A percentile compares a stretch with the other conserved stretches of the same genome.
phyloP scores from a whole-genome alignment of 1,140 invertebrate genomes.

The Archivesica marissinica region DNA sequence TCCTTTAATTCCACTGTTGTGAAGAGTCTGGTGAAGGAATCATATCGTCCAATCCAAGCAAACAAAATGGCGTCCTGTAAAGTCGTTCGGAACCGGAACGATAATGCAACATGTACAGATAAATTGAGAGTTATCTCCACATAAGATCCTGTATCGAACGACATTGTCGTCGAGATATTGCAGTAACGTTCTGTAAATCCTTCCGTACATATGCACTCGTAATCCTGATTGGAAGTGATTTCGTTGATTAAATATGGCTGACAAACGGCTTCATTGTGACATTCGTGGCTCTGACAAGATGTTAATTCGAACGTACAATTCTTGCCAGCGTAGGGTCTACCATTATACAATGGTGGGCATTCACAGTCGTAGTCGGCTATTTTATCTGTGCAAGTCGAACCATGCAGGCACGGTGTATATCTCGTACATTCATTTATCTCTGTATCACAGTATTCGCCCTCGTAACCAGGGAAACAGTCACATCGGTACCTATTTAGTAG shows the following conservation, averaged over 20 bases:
- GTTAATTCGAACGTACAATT: constrained; percentile 91
- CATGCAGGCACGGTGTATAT: constrained; percentile 90
- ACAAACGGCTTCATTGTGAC: constrained; percentile 75
- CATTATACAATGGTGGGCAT: constrained; percentile 79
- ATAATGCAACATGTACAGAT: constrained; percentile 82
- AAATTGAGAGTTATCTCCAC: constrained; percentile 12
- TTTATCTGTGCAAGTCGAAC: constrained; percentile 84
- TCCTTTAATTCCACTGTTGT: constrained; percentile 60
- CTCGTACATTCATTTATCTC: constrained; percentile 72
- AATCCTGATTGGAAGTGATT: constrained; percentile 85
- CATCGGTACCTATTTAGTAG: constrained; percentile 74
- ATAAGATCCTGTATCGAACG: constrained; percentile 87
- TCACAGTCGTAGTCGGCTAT: constrained; percentile 75
- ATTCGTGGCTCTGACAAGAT: constrained; percentile 87
- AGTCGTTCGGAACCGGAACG: constrained; percentile 95
- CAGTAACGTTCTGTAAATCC: constrained; percentile 95
- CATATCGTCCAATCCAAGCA: constrained; percentile 77
- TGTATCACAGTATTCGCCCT: constrained; percentile 66
- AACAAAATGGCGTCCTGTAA: constrained; percentile 91
- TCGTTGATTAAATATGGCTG: constrained; percentile 88
- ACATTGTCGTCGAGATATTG: constrained; percentile 94
- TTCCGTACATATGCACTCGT: constrained; percentile 89
- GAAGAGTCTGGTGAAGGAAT: constrained; percentile 85
- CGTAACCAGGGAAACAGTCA: constrained; percentile 86
- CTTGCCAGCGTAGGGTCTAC: constrained; percentile 90